A percentile compares a stretch with the other conserved stretches of the same genome.
Evolutionary conservation across 2,113 vertebrate species (phyloP).

Genomic region (Alouatta palliata): DNA sequence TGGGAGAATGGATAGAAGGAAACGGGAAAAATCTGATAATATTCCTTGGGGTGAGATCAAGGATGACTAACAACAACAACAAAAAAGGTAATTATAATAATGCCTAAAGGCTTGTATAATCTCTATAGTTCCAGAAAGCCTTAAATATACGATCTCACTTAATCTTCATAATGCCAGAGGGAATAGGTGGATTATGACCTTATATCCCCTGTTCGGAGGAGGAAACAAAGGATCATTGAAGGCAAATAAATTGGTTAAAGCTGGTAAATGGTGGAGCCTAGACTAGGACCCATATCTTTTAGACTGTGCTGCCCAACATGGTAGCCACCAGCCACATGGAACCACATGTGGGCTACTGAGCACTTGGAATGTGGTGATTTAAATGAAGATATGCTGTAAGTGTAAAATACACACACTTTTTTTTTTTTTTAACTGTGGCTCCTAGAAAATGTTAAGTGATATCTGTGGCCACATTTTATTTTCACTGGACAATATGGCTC

Average conservation of each 20-base stretch:
- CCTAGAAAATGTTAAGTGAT: not conserved
- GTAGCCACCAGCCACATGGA: not conserved
- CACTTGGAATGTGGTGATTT: not conserved
- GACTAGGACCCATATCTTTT: not conserved
- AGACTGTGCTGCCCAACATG: not conserved
- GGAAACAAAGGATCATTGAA: not conserved
- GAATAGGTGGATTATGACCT: not conserved
- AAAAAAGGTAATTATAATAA: not conserved
- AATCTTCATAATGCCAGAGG: not conserved
- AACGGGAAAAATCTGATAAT: not conserved
- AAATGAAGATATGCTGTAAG: not conserved
- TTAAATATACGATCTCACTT: not conserved
- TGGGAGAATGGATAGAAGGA: not conserved
- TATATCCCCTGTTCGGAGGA: not conserved
- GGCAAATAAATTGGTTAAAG: not conserved
- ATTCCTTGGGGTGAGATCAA: not conserved
- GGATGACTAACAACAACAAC: not conserved
- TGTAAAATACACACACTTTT: not conserved
- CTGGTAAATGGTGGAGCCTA: not conserved
- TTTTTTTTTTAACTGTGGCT: not conserved
- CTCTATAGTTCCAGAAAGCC: not conserved
- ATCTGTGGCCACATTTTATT: not conserved
- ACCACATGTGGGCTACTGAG: not conserved
- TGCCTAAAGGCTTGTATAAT: not conserved
- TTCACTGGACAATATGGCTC: not conserved